Percentiles rank a stretch among this genome's conserved stretches.
Conservation (phyloP, 2,888 invertebrate genomes). For the Rhyacophila evoluta region DNA sequence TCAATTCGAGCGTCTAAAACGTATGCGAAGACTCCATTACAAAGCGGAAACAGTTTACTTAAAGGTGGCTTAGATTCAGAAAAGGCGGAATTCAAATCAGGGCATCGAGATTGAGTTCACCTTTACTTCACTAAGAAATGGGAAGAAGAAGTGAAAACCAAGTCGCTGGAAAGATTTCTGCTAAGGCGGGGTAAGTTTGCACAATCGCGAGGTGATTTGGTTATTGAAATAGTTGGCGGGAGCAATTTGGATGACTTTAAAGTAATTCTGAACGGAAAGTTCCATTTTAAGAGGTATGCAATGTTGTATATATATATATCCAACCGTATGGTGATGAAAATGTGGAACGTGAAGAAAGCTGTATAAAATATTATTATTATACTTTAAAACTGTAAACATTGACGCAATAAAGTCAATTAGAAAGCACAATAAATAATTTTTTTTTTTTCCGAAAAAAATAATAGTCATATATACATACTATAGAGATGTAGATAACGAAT, state of each 20-base stretch:
- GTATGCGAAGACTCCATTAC: slow-evolving; percentile 16
- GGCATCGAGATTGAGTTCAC: background rate
- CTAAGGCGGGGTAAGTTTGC: background rate
- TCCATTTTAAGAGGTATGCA: no score
- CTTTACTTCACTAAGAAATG: background rate
- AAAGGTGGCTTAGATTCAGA: background rate
- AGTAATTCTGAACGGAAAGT: background rate
- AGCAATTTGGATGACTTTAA: background rate
- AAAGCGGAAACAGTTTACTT: slow-evolving; percentile 14
- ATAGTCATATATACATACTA: no score
- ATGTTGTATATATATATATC: no score
- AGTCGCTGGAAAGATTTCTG: background rate
- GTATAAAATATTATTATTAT: no score
- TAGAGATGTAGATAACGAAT: no score
- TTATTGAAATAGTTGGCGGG: background rate
- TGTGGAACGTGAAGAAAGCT: no score
- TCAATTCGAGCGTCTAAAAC: slow-evolving; percentile 2
- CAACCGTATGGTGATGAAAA: no score
- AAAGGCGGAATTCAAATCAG: slow-evolving; percentile 14
- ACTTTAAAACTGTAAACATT: no score
- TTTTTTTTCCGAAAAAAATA: no score
- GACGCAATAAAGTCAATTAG: no score
- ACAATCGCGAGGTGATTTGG: background rate
- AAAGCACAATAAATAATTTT: no score
- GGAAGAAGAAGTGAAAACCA: background rate